These are phyloP conservation scores for Ypsolopha sequella DNA, from an alignment of 2,888 invertebrate genomes.

Conservation along the genomic window DNA sequence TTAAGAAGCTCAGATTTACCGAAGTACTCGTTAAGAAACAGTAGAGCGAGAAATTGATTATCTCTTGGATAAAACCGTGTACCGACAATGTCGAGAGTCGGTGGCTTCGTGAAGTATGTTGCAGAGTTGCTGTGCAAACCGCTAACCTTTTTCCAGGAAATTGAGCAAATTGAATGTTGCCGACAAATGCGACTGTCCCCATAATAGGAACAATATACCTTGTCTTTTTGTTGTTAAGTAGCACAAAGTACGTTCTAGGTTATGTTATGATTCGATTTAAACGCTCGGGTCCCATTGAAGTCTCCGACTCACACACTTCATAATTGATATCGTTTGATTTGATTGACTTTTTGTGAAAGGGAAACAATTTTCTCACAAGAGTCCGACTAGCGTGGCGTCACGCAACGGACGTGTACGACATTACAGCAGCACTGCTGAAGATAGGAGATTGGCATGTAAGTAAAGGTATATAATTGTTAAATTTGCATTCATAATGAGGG, in stretches of 20 bases:
- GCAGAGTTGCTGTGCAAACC: not conserved
- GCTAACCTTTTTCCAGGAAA: not conserved
- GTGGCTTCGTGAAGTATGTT: conserved; percentile 4
- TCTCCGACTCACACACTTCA: not conserved
- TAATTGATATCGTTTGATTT: not conserved
- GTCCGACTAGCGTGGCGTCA: not conserved
- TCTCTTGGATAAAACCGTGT: conserved; percentile 6
- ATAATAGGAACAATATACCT: not conserved
- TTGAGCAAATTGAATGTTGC: not conserved
- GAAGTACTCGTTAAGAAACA: conserved; percentile 3
- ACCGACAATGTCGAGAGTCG: conserved; percentile 4
- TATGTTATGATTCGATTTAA: not conserved
- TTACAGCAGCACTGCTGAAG: conserved; percentile 17
- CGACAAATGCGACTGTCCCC: not conserved
- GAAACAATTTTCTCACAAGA: not conserved
- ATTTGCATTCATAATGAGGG: conserved; percentile 59
- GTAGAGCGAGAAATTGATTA: conserved; percentile 8
- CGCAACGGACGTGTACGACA: not conserved
- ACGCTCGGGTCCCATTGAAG: not conserved
- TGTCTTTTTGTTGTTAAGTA: not conserved
- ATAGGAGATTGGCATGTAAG: conserved; percentile 21
- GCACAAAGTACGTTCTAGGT: too few relatives aligned
- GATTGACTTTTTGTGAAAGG: not conserved
- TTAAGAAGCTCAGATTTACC: not conserved
- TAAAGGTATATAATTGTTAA: conserved; percentile 44